Base-by-base conservation (phyloP, 2,113 vertebrate species). In the Lophotis ruficrista region DNA sequence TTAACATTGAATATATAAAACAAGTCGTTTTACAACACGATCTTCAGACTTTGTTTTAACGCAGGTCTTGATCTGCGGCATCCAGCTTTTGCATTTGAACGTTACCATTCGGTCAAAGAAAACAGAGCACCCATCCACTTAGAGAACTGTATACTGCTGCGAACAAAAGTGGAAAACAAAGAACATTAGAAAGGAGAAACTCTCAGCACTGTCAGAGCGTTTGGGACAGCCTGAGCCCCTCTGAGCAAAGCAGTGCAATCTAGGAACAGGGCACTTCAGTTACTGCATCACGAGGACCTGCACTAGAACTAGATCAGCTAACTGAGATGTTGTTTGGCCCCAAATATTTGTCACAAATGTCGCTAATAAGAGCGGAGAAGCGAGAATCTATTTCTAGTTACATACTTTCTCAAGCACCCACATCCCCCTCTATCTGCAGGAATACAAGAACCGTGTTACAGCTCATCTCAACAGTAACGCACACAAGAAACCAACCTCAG, bases 1-100 rank as follows among this genome's bases (percentile, higher is more conserved):
- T 89, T 95, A 96, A 91, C 93, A 91, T 93, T 14, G 94, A 89
- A 60, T 93, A 96, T 87, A 96, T 93, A 93, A 86, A 95, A n/a
- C 53, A 51, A 88, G 89, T 60, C 8, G 4, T 28, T 96, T 78
- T 64, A 87, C 90, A 95, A 94, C 87, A 89, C 1, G 6, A 91
- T 96, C 95, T 96, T 94, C 97, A 93, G 94, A 85, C 81, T 89
- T 54, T 75, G 92, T 68, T 92, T 93, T 93, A 89, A 80, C 1
- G 76, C 53, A 84, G 96, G 89, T 97, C 96, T 91, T 84, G 88
- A 56, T 91, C 87, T 91, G 87, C 54, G 9, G 87, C 91, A 88
- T 96, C 95, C 95, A 84, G 83, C 80, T 89, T 89, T 80, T 58
- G 93, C 61, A 69, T 84, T 57, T 73, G 79, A 72, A 56, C 17